Evolutionary conservation across 2,797 vertebrate species (phyloP), one percentile per base, ranked within the genome.

Genomic region (Sebastes kiyomatsui): DNA sequence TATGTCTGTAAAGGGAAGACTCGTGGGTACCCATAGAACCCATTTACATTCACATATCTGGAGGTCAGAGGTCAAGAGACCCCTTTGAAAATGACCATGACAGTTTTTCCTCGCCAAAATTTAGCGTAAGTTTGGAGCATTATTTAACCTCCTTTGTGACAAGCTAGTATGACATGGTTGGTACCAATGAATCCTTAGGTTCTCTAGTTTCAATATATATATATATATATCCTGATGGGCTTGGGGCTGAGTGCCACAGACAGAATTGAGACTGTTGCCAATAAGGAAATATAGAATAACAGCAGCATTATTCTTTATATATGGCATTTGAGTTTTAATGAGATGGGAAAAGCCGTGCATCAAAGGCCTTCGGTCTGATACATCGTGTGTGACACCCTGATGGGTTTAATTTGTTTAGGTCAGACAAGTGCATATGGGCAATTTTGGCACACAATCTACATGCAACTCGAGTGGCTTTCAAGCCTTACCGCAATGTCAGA

Each of bases 331-430:
- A 68, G 23, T 42, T 82, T 49, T 77, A 58, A 67, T 71, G 60
- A 61, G 22, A 86, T 30, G 35, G 25, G 28, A n/a, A 28, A 38
- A 72, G 72, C 69, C 23, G 2, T 10, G 32, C 64, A 81, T 77
- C 38, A 80, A 85, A 87, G 68, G 23, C 68, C 25, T 52, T 0
- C 0, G 6, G 46, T n/a, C 56, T 4, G 52, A 2, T 68, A n/a
- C 67, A 55, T 67, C 0, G 20, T 60, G 70, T 54, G 32, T 79
- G 75, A 76, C 77, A 70, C 32, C 14, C 69, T 75, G 82, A 82
- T 81, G 84, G 77, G 58, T 88, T 89, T 85, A 52, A 88, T 88
- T 81, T 73, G 75, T 82, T 73, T 30, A 75, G 81, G 81, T 77
- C 86, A 62, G 73, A 83, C 85, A 72, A 76, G 75, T 85, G 67